Conservation (phyloP, 1,140 invertebrate genomes). For the Laupala kohalensis region DNA sequence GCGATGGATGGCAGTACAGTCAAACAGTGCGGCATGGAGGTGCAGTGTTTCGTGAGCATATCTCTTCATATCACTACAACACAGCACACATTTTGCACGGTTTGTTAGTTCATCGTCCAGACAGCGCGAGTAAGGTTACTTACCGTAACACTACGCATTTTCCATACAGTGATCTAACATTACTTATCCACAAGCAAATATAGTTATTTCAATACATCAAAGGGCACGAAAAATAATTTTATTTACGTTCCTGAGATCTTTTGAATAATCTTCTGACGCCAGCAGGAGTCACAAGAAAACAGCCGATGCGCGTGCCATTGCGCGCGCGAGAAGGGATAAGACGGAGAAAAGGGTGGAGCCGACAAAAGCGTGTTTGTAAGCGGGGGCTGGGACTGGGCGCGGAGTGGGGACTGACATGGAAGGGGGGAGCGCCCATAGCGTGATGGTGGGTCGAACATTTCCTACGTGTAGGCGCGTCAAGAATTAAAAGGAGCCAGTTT, state of each 20-base stretch:
- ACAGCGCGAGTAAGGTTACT: background rate
- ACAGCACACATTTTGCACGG: background rate
- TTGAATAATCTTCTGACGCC: background rate
- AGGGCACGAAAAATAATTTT: background rate
- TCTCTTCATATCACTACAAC: background rate
- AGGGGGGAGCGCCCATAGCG: background rate
- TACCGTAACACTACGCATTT: background rate
- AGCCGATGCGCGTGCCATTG: background rate
- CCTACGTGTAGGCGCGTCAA: background rate
- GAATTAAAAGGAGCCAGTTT: background rate
- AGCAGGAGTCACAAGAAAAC: background rate
- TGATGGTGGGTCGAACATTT: slow-evolving; percentile 1
- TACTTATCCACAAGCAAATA: background rate
- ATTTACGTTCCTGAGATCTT: background rate
- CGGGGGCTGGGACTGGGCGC: background rate
- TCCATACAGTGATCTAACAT: background rate
- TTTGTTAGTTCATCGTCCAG: background rate
- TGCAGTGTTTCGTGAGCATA: background rate
- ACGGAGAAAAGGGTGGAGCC: background rate
- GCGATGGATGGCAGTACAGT: background rate
- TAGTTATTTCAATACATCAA: background rate
- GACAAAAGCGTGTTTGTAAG: background rate
- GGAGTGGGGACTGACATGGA: background rate
- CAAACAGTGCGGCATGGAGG: too few species aligned
- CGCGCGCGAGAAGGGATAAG: background rate